phyloP scores from a whole-genome alignment of 2,888 invertebrate genomes.

The Agrotis clavis region DNA sequence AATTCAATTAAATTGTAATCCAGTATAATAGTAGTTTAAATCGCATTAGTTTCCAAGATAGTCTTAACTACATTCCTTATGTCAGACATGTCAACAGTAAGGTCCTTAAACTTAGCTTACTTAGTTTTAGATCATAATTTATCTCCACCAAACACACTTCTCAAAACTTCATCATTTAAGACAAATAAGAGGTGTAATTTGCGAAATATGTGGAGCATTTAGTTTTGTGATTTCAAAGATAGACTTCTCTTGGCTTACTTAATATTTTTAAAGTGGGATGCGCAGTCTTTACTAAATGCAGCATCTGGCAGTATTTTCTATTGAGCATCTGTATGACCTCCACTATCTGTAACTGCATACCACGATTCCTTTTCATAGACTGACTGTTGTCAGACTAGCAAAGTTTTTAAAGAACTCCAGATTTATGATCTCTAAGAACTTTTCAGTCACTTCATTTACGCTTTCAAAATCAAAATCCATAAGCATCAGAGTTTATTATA shows the following conservation, averaged over 20 bases:
- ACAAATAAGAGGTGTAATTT: not conserved
- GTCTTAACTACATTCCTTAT: conserved; percentile 1
- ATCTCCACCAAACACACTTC: conserved; percentile 4
- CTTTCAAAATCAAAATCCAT: conserved; percentile 30
- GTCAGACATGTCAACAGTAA: conserved; percentile 11
- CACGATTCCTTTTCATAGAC: not conserved
- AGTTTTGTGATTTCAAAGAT: not conserved
- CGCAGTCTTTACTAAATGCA: not conserved
- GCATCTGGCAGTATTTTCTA: not conserved
- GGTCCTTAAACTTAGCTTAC: conserved; percentile 4
- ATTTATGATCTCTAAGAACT: not conserved
- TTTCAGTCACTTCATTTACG: not conserved
- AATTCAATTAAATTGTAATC: not conserved
- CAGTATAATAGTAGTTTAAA: not conserved
- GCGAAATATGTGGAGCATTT: not conserved
- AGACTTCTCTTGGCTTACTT: not conserved
- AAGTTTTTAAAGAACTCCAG: not conserved
- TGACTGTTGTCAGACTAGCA: not conserved
- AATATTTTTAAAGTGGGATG: not conserved
- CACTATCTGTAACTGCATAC: not conserved
- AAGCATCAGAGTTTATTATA: conserved; percentile 63
- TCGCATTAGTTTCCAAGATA: conserved; percentile 17
- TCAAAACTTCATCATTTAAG: not conserved
- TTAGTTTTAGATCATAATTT: conserved; percentile 40
- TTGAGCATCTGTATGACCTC: not conserved